Evolutionary conservation across 2,888 invertebrate genomes (phyloP).

Genomic region (Eupithecia dodoneata): DNA sequence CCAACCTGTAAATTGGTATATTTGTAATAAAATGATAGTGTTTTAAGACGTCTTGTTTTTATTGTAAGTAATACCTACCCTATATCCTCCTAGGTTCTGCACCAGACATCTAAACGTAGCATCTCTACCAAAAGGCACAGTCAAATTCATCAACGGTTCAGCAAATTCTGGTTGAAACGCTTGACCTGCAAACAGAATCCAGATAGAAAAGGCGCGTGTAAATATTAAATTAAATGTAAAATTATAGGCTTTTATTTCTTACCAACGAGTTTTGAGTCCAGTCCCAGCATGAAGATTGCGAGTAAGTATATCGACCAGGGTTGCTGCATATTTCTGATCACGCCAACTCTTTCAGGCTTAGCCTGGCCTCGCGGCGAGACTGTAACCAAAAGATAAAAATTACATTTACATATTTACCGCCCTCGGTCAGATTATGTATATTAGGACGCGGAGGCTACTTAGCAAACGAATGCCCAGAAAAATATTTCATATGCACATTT

Average conservation of each 20-base stretch:
- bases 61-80: conserved; percentile 80
- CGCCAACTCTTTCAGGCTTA: conserved; percentile 36
- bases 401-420: conserved; percentile 35
- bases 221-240: not conserved
- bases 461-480: conserved; percentile 5
- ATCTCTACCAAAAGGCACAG: conserved; percentile 93
- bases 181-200: conserved; percentile 81
- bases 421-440: conserved; percentile 34
- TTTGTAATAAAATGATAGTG: conserved; percentile 19
- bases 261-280: conserved; percentile 77
- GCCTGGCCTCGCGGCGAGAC: conserved; percentile 51
- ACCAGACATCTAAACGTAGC: conserved; percentile 94
- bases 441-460: conserved; percentile 14
- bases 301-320: conserved; percentile 70
- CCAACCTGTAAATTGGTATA: conserved; percentile 87
- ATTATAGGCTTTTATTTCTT: conserved; percentile 41
- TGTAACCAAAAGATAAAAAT: conserved; percentile 53
- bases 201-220: not conserved
- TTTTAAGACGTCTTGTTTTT: not conserved
- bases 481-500: not conserved
- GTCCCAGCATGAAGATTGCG: conserved; percentile 72
- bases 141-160: conserved; percentile 92
- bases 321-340: conserved; percentile 70
- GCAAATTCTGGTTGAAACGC: conserved; percentile 94
- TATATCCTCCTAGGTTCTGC: conserved; percentile 93